Percentiles rank a stretch among this genome's conserved stretches.
These are phyloP conservation scores for Lepidonotus clava DNA, from an alignment of 2,888 invertebrate species.

Conservation along the genomic window DNA sequence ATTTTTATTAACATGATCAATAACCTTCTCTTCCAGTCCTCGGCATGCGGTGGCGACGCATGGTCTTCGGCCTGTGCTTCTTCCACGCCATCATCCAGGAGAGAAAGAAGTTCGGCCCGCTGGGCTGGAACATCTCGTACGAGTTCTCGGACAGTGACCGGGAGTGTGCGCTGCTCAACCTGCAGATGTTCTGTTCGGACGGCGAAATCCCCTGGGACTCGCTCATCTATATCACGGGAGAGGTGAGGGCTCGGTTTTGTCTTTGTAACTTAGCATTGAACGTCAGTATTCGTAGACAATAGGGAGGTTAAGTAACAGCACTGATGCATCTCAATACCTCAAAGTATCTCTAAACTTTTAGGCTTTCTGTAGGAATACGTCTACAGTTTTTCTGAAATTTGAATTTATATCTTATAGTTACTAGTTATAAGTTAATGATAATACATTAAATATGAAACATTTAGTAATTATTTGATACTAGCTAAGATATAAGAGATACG, in stretches of 20 bases:
- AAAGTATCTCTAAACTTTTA: too few species aligned
- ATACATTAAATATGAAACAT: too few species aligned
- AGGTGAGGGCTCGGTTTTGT: constrained; percentile 75
- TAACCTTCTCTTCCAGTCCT: constrained; percentile 70
- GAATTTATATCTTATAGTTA: too few species aligned
- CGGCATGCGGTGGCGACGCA: constrained; percentile 78
- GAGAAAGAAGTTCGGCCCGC: constrained; percentile 81
- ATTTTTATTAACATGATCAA: background rate
- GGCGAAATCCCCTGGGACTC: constrained; percentile 92
- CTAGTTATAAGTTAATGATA: too few species aligned
- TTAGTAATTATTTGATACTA: too few species aligned
- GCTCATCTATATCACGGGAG: constrained; percentile 91
- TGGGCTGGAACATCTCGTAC: constrained; percentile 81
- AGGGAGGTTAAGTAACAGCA: too few species aligned
- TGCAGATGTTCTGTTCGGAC: constrained; percentile 87
- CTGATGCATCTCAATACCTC: too few species aligned
- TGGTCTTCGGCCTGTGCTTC: constrained; percentile 81
- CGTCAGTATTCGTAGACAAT: too few species aligned
- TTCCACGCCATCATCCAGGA: constrained; percentile 81
- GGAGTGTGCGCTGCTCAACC: constrained; percentile 80
- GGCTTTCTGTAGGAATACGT: too few species aligned
- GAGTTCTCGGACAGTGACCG: constrained; percentile 81
- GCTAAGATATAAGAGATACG: too few species aligned
- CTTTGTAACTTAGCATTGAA: too few species aligned
- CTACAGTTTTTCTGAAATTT: too few species aligned